phyloP scores from a whole-genome alignment of 2,113 vertebrate genomes.

The Calidris pugnax region DNA sequence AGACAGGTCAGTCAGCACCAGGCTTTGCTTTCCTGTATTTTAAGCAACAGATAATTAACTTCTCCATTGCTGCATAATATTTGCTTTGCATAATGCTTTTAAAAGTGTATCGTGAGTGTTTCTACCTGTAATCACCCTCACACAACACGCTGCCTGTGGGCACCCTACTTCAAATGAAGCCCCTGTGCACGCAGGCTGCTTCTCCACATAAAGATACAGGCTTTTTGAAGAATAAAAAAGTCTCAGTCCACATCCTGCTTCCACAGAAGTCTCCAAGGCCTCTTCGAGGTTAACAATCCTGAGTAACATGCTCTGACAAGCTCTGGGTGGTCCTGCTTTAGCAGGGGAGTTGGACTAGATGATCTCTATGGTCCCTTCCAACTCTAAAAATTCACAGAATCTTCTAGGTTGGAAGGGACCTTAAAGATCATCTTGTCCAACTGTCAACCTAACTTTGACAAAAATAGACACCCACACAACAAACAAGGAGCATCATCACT shows the following conservation, averaged over 20 bases:
- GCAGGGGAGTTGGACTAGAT: no score
- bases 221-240: neutral
- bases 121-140: neutral
- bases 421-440: no score
- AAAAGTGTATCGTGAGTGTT: neutral
- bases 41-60: neutral
- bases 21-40: neutral
- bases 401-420: no score
- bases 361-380: no score
- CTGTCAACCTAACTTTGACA: no score
- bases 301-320: no score
- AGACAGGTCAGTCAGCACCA: neutral
- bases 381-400: no score
- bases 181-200: neutral
- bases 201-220: rapidly evolving
- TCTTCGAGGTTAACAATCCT: neutral
- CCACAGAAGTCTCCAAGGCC: neutral
- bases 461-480: no score
- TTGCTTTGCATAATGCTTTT: neutral
- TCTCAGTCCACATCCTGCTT: neutral
- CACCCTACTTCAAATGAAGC: neutral
- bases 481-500: no score
- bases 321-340: no score
- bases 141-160: no score
- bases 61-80: neutral